Conservation (phyloP, 2,113 vertebrate genomes). For the Poicephalus gulielmi region DNA sequence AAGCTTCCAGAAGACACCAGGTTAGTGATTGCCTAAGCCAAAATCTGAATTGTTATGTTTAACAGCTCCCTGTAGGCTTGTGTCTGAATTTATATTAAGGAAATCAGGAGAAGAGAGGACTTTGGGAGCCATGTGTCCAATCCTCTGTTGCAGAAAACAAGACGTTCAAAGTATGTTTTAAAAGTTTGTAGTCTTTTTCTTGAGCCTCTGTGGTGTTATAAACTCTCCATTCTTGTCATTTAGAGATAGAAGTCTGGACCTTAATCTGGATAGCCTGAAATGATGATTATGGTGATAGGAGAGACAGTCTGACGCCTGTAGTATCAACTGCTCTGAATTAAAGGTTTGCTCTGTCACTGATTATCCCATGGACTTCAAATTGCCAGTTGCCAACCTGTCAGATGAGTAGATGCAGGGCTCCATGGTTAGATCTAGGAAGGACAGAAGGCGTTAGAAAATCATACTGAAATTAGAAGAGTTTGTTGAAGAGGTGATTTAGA, state of each 20-base stretch:
- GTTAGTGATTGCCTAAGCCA: neutral
- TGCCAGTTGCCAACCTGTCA: neutral
- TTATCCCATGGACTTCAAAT: neutral
- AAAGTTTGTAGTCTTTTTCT: neutral
- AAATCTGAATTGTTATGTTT: neutral
- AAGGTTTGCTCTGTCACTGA: neutral
- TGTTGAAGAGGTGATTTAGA: neutral
- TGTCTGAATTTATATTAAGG: neutral
- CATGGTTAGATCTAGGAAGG: neutral
- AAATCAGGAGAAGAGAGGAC: neutral
- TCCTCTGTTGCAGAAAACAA: neutral
- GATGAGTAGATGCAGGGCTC: neutral
- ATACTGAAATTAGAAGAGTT: neutral
- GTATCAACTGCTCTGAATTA: neutral
- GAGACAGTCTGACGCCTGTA: neutral
- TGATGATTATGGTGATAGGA: neutral
- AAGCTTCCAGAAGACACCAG: neutral
- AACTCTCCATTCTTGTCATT: neutral
- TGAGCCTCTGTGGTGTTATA: neutral
- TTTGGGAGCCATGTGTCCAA: neutral
- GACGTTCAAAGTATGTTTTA: neutral
- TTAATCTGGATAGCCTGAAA: neutral
- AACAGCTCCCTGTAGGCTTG: neutral
- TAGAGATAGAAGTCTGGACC: neutral
- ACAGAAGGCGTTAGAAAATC: neutral